Evolutionary conservation across 1,140 invertebrate genomes (phyloP).

Genomic region (Matsumurasca onukii): DNA sequence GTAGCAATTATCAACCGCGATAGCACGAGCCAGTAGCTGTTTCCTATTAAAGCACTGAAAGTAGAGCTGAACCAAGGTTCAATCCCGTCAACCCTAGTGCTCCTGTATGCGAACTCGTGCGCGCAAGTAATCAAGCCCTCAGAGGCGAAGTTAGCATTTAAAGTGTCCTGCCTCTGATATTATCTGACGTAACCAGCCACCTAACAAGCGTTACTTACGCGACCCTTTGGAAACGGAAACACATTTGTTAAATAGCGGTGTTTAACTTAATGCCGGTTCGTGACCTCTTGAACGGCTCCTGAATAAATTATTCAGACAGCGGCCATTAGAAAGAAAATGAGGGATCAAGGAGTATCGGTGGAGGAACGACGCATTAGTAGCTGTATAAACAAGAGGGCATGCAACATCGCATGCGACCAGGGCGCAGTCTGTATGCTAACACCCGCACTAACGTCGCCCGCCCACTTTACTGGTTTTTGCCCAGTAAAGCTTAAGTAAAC

Average conservation of each 20-base stretch:
- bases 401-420: slow-evolving; percentile 2
- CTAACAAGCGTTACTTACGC: slow-evolving; percentile 1
- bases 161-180: not conserved
- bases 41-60: too few relatives aligned
- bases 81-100: too few relatives aligned
- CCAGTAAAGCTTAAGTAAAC: too few relatives aligned
- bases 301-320: slow-evolving; percentile 6
- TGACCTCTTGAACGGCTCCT: not conserved
- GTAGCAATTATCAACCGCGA: too few relatives aligned
- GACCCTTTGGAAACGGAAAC: slow-evolving; percentile 1
- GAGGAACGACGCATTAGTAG: not conserved
- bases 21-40: too few relatives aligned
- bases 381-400: slow-evolving; percentile 5
- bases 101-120: not conserved
- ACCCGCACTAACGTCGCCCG: not conserved
- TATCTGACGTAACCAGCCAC: not conserved
- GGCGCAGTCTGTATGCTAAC: not conserved
- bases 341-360: slow-evolving; percentile 9
- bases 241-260: slow-evolving; percentile 17
- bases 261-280: slow-evolving; percentile 4
- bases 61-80: too few relatives aligned
- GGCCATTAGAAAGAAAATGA: not conserved
- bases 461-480: too few relatives aligned
- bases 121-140: not conserved
- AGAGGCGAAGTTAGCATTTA: not conserved